phyloP scores from a whole-genome alignment of 2,113 vertebrate genomes.

The Archilochus colubris region DNA sequence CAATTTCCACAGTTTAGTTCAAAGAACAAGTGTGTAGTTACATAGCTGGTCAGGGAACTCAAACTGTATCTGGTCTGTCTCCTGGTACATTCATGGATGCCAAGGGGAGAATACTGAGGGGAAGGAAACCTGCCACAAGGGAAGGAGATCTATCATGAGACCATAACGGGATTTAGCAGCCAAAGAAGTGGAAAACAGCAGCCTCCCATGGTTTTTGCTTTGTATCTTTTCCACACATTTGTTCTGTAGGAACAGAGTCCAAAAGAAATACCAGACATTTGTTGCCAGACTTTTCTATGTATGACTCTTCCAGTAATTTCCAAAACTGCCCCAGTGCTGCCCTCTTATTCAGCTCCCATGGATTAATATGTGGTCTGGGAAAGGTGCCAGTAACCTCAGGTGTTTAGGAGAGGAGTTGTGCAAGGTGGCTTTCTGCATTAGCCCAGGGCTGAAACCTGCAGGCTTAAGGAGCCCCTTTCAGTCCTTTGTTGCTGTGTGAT shows the following conservation, averaged over 20 bases:
- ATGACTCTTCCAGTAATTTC: not conserved
- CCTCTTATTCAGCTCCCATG: not conserved
- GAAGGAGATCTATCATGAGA: not conserved
- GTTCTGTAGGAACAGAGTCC: not conserved
- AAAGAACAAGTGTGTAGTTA: not conserved
- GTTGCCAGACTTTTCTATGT: not conserved
- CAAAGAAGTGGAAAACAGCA: not conserved
- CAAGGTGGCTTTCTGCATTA: not conserved
- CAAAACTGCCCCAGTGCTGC: not conserved
- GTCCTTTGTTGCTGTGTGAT: not conserved
- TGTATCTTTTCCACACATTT: not conserved
- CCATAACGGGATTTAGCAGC: fast-evolving
- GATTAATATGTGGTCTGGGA: not conserved
- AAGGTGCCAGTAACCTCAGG: not conserved
- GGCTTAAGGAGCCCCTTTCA: not conserved
- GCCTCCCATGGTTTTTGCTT: not conserved
- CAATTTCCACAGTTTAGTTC: not conserved
- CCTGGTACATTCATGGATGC: not conserved
- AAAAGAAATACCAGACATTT: not conserved
- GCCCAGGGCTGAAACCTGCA: not conserved
- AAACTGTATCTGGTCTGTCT: no score
- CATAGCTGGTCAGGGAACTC: not conserved
- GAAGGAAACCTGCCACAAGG: not conserved
- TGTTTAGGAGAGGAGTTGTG: not conserved
- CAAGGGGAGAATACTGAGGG: not conserved